Evolutionary conservation across 2,888 invertebrate species (phyloP), one percentile per base, ranked within the genome.

Genomic region (Hypena proboscidalis): DNA sequence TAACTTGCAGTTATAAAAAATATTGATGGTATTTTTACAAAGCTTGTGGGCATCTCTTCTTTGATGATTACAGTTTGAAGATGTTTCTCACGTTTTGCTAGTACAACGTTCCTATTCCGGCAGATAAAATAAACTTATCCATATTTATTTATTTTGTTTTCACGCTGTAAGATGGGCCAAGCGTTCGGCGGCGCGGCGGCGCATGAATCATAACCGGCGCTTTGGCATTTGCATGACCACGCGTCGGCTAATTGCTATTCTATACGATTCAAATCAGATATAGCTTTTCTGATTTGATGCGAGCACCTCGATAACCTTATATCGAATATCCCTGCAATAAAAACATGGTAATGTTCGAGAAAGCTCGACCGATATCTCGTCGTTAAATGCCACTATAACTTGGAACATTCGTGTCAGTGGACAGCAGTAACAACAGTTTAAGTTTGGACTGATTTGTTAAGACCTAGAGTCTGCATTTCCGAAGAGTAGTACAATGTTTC

Each of bases 161-260:
- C 63, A 65, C 57, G 51, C 58, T 60, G 61, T 61, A 69, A 69
- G 70, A 61, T 65, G 67, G 69, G 66, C 61, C 61, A 66, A 70
- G 70, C 65, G 71, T 67, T 70, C 62, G 47, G 57, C 49, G 49
- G 57, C 49, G 49, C 54, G 40, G n/a, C n/a, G 45, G 35, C 58
- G 69, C 67, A 77, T 87, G 85, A 85, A 76, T 86, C 85, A 85
- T 81, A 77, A 67, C 71, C 43, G 57, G 59, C 60, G 52, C 29
- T 80, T 74, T 75, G 77, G 71, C 80, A 83, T 86, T 86, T 79
- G 80, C 85, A 83, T 83, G 78, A 78, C 69, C 67, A 80, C 70
- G 74, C 73, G 60, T 67, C 59, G 67, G 70, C 72, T 83, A 84
- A 83, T 88, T 86, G 80, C 77, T 82, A 80, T 83, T 82, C 80